A percentile compares a stretch with the other conserved stretches of the same genome.
phyloP scores from a whole-genome alignment of 2,888 invertebrate genomes.

The Troglohyphantes excavatus region DNA sequence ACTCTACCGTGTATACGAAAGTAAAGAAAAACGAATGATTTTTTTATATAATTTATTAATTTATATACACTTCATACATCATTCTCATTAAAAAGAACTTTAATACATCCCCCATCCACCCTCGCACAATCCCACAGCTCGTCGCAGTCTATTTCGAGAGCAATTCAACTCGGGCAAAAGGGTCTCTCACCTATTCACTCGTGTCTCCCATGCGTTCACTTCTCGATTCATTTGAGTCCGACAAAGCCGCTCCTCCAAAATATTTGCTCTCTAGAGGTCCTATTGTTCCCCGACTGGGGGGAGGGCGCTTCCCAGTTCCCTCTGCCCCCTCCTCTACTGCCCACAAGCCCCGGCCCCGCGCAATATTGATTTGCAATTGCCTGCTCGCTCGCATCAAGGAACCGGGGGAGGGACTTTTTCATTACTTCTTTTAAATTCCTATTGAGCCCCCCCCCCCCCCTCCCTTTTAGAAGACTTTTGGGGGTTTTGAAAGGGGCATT shows the following conservation, averaged over 20 bases:
- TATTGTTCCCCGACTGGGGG: conserved; percentile 18
- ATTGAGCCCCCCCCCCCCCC: too few relatives aligned
- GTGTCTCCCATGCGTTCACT: neutral
- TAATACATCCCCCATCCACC: too few relatives aligned
- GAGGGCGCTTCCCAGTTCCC: conserved; percentile 7
- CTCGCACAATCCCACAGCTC: too few relatives aligned
- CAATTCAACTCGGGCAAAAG: too few relatives aligned
- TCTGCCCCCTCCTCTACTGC: conserved; percentile 32
- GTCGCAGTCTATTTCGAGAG: too few relatives aligned
- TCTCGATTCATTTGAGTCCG: neutral
- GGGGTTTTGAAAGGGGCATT: too few relatives aligned
- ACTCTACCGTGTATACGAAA: too few relatives aligned
- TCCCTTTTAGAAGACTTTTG: neutral
- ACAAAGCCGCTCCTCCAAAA: neutral
- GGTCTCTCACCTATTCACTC: neutral
- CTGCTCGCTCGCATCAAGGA: conserved; percentile 51
- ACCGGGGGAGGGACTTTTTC: neutral
- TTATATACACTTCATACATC: too few relatives aligned
- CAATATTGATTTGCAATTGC: conserved; percentile 75
- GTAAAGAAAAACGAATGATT: too few relatives aligned
- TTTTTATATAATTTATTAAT: too few relatives aligned
- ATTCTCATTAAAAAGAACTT: too few relatives aligned
- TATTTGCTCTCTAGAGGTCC: neutral
- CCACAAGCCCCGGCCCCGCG: conserved; percentile 61
- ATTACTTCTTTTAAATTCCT: conserved; percentile 59